Percentiles rank a stretch among this genome's conserved stretches.
Evolutionary conservation across 2,888 invertebrate species (phyloP).

Genomic region (Clepsis dumicolana): DNA sequence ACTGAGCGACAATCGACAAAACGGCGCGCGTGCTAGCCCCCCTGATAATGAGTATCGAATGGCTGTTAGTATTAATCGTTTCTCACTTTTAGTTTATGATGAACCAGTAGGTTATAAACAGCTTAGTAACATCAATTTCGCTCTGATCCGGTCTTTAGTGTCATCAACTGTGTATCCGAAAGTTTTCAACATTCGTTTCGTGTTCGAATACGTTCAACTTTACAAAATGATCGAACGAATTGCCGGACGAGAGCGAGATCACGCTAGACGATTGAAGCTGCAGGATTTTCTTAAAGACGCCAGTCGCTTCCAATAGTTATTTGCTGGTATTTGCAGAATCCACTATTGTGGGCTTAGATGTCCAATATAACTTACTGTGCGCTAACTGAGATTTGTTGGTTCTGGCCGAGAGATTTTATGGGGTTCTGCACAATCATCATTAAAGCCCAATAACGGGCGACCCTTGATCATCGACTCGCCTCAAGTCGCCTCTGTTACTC

Average conservation of each 20-base stretch:
- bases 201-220: constrained; percentile 17
- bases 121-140: too few species aligned
- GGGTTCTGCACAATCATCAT: constrained; percentile 4
- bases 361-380: constrained; percentile 78
- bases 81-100: too few species aligned
- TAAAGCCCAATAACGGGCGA: neutral
- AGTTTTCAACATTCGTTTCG: constrained; percentile 1
- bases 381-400: constrained; percentile 67
- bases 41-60: too few species aligned
- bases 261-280: constrained; percentile 62
- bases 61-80: too few species aligned
- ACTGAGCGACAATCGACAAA: too few species aligned
- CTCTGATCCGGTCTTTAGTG: too few species aligned
- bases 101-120: too few species aligned
- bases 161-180: too few species aligned
- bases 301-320: constrained; percentile 71
- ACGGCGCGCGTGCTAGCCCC: too few species aligned
- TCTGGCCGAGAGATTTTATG: constrained; percentile 24
- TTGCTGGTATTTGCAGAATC: constrained; percentile 74
- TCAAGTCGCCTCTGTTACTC: neutral
- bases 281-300: constrained; percentile 73
- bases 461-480: neutral
- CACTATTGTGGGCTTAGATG: constrained; percentile 75
- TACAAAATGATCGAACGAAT: constrained; percentile 35
- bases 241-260: constrained; percentile 46